Conservation (phyloP, 2,113 vertebrate genomes). For the Piprites chloris region DNA sequence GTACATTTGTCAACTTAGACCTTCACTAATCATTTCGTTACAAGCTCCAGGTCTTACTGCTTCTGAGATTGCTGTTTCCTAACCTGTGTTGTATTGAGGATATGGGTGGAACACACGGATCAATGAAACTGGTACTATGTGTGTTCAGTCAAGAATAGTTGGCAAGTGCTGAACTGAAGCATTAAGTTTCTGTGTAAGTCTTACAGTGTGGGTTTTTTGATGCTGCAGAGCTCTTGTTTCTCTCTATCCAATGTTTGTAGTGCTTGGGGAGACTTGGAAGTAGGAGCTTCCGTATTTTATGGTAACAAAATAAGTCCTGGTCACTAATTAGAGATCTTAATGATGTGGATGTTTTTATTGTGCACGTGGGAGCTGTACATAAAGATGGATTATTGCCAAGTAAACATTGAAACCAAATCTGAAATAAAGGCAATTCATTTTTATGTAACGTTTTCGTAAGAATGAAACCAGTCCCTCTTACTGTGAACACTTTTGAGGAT, state of each 20-base stretch:
- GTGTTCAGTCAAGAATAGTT: not conserved
- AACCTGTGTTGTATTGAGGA: not conserved
- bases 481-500: not conserved
- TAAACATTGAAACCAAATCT: not conserved
- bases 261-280: not conserved
- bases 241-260: not conserved
- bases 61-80: not conserved
- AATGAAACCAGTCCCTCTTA: not conserved
- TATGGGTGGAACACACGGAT: not conserved
- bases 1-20: not conserved
- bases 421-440: not conserved
- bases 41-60: not conserved
- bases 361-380: not conserved
- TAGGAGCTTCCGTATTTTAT: not conserved
- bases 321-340: not conserved
- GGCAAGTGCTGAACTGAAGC: not conserved
- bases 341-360: not conserved
- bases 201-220: fast-evolving
- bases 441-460: not conserved
- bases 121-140: fast-evolving
- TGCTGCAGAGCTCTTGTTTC: not conserved
- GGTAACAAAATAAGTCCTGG: not conserved
- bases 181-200: not conserved
- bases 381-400: not conserved
- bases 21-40: not conserved